These are phyloP conservation scores for Menura novaehollandiae DNA, from an alignment of 2,113 vertebrate species.

Conservation along the genomic window DNA sequence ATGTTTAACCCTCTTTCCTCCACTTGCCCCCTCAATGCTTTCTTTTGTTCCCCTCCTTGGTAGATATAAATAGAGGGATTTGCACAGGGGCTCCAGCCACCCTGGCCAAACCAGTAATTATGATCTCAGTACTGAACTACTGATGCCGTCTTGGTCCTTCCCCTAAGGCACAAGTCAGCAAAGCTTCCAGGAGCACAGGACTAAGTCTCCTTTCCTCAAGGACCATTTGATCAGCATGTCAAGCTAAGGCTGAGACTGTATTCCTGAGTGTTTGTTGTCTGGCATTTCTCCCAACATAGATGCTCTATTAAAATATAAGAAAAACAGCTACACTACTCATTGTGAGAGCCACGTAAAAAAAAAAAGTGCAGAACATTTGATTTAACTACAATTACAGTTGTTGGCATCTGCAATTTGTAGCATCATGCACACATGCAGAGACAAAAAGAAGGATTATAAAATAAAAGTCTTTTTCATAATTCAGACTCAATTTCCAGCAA, in stretches of 20 bases:
- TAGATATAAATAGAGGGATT: neutral
- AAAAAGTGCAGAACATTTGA: neutral
- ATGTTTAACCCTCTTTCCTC: neutral
- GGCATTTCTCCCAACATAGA: neutral
- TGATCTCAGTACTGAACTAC: neutral
- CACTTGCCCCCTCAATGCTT: neutral
- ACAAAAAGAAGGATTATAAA: neutral
- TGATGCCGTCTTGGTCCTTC: neutral
- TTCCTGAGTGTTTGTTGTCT: neutral
- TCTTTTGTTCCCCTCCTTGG: neutral
- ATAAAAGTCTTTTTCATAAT: neutral
- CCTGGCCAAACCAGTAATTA: neutral
- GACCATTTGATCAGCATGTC: neutral
- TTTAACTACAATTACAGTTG: constrained; percentile 10
- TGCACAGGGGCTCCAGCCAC: neutral
- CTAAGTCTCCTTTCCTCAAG: neutral
- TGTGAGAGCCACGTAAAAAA: neutral
- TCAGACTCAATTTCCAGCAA: neutral
- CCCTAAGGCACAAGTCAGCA: neutral
- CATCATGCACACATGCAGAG: neutral
- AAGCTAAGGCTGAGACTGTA: neutral
- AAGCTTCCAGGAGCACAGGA: neutral
- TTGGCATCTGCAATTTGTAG: neutral
- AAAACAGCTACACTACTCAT: neutral
- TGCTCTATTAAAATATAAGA: neutral